These are phyloP conservation scores for Hippocampus mohnikei DNA, from an alignment of 2,113 vertebrate species.

Conservation along the genomic window DNA sequence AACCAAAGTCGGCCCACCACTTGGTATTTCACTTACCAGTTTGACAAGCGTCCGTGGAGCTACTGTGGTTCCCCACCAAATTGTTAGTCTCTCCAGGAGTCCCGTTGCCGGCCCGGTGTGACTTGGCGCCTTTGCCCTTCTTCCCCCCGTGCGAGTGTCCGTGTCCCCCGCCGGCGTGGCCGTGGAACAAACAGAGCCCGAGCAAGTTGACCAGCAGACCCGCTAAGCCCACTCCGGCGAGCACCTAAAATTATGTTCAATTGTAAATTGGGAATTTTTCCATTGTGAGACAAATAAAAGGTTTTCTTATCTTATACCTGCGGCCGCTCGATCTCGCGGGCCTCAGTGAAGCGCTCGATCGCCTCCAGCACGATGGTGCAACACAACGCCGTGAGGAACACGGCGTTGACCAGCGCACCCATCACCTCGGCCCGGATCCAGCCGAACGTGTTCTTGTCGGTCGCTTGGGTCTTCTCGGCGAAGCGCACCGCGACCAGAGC, in stretches of 20 bases:
- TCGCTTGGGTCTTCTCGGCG: slow-evolving; percentile 87
- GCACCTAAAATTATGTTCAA: slow-evolving; percentile 45
- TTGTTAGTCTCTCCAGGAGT: slow-evolving; percentile 86
- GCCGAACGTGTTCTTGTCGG: slow-evolving; percentile 95
- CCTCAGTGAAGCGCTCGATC: slow-evolving; percentile 90
- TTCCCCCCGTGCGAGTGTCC: slow-evolving; percentile 81
- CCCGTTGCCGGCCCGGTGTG: slow-evolving; percentile 54
- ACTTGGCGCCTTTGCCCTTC: slow-evolving; percentile 47
- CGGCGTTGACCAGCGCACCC: slow-evolving; percentile 95
- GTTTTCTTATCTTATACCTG: background rate
- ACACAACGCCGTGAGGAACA: slow-evolving; percentile 95
- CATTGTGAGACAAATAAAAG: too few relatives aligned
- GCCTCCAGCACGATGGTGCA: slow-evolving; percentile 96
- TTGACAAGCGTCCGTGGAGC: slow-evolving; percentile 73
- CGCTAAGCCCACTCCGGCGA: slow-evolving; percentile 82
- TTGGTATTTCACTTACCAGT: slow-evolving; percentile 44
- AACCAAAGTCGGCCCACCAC: background rate
- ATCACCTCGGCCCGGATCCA: slow-evolving; percentile 99
- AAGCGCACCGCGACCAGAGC: slow-evolving; percentile 95
- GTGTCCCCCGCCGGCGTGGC: slow-evolving; percentile 81
- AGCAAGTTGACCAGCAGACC: slow-evolving; percentile 92
- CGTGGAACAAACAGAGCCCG: slow-evolving; percentile 91
- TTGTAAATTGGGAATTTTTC: too few relatives aligned
- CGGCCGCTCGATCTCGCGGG: slow-evolving; percentile 87
- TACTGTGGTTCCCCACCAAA: slow-evolving; percentile 81